Conservation (phyloP, 2,113 vertebrate species). For the Elaphurus davidianus region DNA sequence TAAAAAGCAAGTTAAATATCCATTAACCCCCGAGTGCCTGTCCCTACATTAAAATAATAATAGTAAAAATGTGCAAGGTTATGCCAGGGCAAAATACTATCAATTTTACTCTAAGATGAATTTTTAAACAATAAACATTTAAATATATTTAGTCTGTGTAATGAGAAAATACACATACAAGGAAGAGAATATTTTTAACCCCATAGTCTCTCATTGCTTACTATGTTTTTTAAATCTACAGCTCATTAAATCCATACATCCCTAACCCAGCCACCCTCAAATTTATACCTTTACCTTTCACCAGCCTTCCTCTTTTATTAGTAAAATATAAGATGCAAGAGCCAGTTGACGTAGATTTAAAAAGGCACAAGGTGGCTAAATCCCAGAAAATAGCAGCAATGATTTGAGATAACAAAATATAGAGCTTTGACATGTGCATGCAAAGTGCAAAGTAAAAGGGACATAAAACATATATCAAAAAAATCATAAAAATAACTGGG, state of each 20-base stretch:
- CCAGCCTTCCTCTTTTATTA: neutral
- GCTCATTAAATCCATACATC: neutral
- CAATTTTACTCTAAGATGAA: slow-evolving; percentile 36
- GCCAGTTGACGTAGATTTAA: neutral
- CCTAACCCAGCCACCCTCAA: neutral
- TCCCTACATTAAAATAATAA: slow-evolving; percentile 28
- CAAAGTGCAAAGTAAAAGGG: neutral
- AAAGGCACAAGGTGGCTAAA: neutral
- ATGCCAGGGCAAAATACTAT: neutral
- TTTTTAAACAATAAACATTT: slow-evolving; percentile 29
- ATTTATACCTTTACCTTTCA: slow-evolving; percentile 9
- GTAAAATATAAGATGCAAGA: slow-evolving; percentile 19
- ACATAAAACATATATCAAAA: neutral
- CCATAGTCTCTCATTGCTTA: neutral
- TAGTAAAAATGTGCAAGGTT: neutral
- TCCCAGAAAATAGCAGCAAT: neutral
- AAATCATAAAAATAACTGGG: neutral
- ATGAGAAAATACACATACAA: neutral
- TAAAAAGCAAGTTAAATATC: slow-evolving; percentile 32
- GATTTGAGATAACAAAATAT: neutral
- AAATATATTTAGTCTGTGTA: neutral
- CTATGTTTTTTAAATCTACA: neutral
- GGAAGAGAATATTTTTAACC: slow-evolving; percentile 32
- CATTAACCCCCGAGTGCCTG: slow-evolving; percentile 46
- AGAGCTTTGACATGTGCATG: neutral